These are phyloP conservation scores for Leptonema lineaticorne DNA, from an alignment of 1,140 invertebrate species.

Conservation along the genomic window DNA sequence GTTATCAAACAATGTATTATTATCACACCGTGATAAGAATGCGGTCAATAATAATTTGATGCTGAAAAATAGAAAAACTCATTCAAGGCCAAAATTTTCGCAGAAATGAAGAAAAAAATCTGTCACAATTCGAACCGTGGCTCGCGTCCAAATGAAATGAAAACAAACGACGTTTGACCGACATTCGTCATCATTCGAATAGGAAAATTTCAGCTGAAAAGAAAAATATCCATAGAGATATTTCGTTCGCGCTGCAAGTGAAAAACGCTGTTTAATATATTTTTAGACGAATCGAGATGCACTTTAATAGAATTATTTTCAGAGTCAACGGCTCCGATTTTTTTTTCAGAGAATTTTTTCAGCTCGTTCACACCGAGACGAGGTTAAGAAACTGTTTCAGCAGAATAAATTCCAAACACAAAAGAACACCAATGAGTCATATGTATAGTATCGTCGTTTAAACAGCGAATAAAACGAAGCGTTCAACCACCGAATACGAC, in stretches of 20 bases:
- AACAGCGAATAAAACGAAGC: too few species aligned
- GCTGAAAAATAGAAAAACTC: background rate
- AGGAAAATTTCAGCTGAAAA: too few species aligned
- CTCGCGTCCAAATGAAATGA: background rate
- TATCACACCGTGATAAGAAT: too few species aligned
- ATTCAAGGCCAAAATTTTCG: background rate
- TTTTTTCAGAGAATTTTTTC: background rate
- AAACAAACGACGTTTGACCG: background rate
- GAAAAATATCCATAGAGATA: background rate
- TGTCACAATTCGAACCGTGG: background rate
- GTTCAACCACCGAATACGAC: too few species aligned
- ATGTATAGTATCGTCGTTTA: too few species aligned
- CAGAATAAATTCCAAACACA: background rate
- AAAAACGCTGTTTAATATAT: background rate
- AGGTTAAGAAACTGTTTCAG: background rate
- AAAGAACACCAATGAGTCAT: background rate
- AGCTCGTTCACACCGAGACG: background rate
- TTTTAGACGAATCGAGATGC: background rate
- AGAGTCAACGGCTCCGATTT: too few species aligned
- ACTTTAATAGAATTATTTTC: too few species aligned
- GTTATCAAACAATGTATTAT: too few species aligned
- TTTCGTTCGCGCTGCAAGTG: background rate
- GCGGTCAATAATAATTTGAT: too few species aligned
- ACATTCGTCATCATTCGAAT: background rate
- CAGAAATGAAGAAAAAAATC: too few species aligned